Evolutionary conservation across 2,888 invertebrate species (phyloP).

Genomic region (Agrypnus murinus): DNA sequence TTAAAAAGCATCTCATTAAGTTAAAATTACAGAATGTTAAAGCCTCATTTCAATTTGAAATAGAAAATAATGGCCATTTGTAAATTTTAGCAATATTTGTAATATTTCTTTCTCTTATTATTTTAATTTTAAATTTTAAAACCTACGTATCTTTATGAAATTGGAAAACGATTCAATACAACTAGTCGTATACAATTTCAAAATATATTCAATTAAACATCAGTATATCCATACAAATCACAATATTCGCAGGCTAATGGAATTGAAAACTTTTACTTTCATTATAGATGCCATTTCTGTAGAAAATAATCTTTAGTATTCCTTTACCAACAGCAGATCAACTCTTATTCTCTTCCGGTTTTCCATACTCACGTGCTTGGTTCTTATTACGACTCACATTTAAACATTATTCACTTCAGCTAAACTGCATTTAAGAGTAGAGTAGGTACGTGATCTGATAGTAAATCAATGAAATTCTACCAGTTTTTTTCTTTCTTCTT

Average conservation of each 20-base stretch:
- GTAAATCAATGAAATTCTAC: constrained; percentile 26
- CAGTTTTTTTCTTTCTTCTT: constrained; percentile 16
- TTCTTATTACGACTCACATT: constrained; percentile 26
- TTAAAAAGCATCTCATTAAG: too few species aligned
- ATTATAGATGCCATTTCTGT: constrained; percentile 30
- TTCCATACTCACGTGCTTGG: constrained; percentile 27
- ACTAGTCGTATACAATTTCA: too few species aligned
- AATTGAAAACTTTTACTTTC: constrained; percentile 48
- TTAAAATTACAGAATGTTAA: too few species aligned
- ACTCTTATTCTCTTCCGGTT: constrained; percentile 42
- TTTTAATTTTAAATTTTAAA: too few species aligned
- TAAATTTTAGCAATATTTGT: too few species aligned
- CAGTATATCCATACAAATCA: constrained; percentile 5
- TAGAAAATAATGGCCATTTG: too few species aligned
- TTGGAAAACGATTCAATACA: too few species aligned
- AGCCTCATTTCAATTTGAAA: too few species aligned
- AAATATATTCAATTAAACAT: constrained; percentile 13
- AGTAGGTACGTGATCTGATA: constrained; percentile 32
- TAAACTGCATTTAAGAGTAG: constrained; percentile 18
- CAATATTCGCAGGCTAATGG: background rate
- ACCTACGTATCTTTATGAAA: too few species aligned
- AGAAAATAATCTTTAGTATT: constrained; percentile 31
- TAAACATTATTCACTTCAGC: background rate
- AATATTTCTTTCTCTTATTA: too few species aligned
- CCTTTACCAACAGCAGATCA: constrained; percentile 22